Evolutionary conservation across 2,888 invertebrate genomes (phyloP), one percentile per base, ranked within the genome.

Genomic region (Drosophila rellima): DNA sequence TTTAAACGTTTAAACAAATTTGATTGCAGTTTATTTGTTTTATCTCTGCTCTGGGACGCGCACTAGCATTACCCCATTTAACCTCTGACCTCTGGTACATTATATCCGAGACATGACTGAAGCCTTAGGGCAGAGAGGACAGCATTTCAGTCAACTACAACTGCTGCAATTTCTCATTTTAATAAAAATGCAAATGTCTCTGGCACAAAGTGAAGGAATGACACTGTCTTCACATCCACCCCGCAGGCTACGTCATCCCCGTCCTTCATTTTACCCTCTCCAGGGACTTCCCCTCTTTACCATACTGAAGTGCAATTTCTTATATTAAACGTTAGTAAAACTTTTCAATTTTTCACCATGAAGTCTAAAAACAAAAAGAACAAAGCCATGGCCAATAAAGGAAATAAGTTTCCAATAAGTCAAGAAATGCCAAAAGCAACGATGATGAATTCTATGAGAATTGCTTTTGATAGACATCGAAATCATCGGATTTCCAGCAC

Each of bases 171-270:
- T 87, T 84, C 70, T 88, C 70, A 85, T 85, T 85, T 85, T 85
- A 89, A 89, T 85, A 85, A 85, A 85, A 88, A 85, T 89, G 89
- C 89, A 85, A 89, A 85, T 89, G 80, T 74, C 66, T 73, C 56
- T 54, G 44, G 48, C 69, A 67, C 71, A 87, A 78, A 88, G 82
- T 82, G 73, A 74, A 77, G 67, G 52, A 76, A 76, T 68, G 81
- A 59, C 39, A 47, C 18, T 72, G 68, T 10, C 61, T 26, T 57
- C n/a, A 15, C 33, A 33, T 37, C 17, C 64, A 29, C n/a, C 31
- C 54, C 31, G 23, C 31, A 18, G 31, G 35, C 33, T n/a, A 11
- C 8, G 29, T 42, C 50, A 7, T 8, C 20, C 18, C 10, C 31
- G 1, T 2, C 33, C 8, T 2, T n/a, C 39, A 10, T 48, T 50